These are phyloP conservation scores for Sebastolobus altivelis DNA, from an alignment of 2,797 vertebrate genomes.

Conservation along the genomic window DNA sequence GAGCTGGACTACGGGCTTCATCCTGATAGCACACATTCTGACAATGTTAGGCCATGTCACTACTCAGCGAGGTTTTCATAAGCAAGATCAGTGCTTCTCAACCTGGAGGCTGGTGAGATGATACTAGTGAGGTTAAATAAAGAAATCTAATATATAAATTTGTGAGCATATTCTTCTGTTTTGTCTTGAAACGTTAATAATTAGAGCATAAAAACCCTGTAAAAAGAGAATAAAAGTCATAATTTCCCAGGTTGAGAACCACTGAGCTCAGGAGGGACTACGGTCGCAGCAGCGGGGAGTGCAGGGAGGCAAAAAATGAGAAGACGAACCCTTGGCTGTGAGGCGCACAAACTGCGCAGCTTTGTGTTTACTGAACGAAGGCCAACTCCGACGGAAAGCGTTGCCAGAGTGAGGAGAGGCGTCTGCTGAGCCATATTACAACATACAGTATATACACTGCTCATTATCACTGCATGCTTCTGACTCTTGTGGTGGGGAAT, in stretches of 20 bases:
- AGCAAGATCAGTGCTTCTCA: conserved; percentile 59
- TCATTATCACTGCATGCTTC: conserved; percentile 26
- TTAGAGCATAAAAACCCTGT: neutral
- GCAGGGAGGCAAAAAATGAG: conserved; percentile 41
- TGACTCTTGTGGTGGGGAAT: neutral
- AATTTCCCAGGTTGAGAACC: conserved; percentile 49
- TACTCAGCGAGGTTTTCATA: conserved; percentile 28
- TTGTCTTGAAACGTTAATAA: neutral
- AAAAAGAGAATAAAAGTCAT: neutral
- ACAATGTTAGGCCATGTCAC: conserved; percentile 15
- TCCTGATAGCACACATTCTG: conserved; percentile 10
- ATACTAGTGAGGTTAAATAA: neutral
- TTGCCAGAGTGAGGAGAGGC: conserved; percentile 66
- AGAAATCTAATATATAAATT: neutral
- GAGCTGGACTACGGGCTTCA: conserved; percentile 21
- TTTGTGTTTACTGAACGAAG: conserved; percentile 75
- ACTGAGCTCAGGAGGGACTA: conserved; percentile 46
- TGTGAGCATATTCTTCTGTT: neutral
- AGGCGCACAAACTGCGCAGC: conserved; percentile 76
- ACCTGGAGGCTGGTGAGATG: conserved; percentile 1
- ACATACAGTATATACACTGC: conserved; percentile 49
- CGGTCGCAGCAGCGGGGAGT: conserved; percentile 23
- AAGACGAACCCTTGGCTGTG: conserved; percentile 76
- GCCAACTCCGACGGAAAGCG: conserved; percentile 74
- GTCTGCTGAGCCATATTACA: conserved; percentile 74